phyloP scores from a whole-genome alignment of 1,140 invertebrate species.

The Drosophila biarmipes region DNA sequence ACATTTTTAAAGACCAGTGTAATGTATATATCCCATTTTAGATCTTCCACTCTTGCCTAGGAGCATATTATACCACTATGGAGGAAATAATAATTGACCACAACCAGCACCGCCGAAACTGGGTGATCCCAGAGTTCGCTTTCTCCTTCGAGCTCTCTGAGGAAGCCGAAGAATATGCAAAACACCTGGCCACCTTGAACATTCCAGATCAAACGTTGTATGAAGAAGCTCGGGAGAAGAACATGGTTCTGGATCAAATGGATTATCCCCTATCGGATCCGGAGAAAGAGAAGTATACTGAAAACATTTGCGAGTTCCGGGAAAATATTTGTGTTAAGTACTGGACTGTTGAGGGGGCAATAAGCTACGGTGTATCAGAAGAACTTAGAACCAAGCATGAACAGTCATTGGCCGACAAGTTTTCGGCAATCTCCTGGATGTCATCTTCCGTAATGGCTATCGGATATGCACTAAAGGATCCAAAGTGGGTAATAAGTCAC shows the following conservation, averaged over 20 bases:
- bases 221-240: not conserved
- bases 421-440: not conserved
- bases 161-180: not conserved
- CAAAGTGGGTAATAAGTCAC: not conserved
- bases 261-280: not conserved
- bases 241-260: not conserved
- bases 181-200: not conserved
- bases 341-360: not conserved
- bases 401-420: conserved; percentile 3
- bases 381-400: not conserved
- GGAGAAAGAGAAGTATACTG: not conserved
- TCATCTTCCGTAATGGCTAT: not conserved
- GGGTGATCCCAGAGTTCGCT: not conserved
- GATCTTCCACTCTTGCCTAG: not conserved
- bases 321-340: not conserved
- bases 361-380: not conserved
- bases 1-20: not conserved
- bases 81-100: too few relatives aligned
- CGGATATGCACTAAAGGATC: not conserved
- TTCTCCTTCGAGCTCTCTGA: not conserved
- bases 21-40: not conserved
- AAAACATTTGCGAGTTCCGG: conserved; percentile 1
- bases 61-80: not conserved
- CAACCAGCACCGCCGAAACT: not conserved
- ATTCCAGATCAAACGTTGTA: conserved; percentile 2